Percentiles rank a stretch among this genome's conserved stretches.
These are phyloP conservation scores for Falco columbarius DNA, from an alignment of 2,797 vertebrate genomes.

Conservation along the genomic window DNA sequence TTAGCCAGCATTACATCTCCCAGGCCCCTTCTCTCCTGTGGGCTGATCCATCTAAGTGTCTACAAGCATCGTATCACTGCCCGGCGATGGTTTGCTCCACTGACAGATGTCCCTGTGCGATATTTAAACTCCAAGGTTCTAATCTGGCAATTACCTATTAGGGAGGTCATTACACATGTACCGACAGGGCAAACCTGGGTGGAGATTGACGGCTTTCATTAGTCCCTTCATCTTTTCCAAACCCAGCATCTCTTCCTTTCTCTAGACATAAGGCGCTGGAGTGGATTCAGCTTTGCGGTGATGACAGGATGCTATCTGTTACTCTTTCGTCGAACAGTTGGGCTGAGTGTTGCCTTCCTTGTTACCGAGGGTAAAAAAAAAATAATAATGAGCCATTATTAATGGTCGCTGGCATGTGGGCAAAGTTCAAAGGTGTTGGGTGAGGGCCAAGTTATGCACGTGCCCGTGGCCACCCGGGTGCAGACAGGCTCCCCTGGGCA, in stretches of 20 bases:
- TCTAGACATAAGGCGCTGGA: neutral
- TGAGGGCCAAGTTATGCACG: neutral
- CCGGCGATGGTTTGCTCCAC: neutral
- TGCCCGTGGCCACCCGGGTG: neutral
- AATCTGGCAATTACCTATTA: neutral
- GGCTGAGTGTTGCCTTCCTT: neutral
- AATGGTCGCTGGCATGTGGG: neutral
- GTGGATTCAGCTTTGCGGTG: neutral
- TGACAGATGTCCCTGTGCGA: neutral
- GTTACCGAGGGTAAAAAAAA: neutral
- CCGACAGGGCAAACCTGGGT: neutral
- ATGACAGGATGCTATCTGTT: neutral
- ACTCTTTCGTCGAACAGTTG: neutral
- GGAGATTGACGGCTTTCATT: neutral
- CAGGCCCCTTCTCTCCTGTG: neutral
- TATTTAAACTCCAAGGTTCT: neutral
- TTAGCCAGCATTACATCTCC: fast-evolving
- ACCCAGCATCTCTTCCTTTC: neutral
- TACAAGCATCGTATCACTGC: fast-evolving
- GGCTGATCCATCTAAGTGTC: neutral
- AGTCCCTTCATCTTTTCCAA: neutral
- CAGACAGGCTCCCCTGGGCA: fast-evolving
- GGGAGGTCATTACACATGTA: neutral
- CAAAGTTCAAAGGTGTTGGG: neutral
- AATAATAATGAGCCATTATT: neutral